phyloP scores from a whole-genome alignment of 2,113 vertebrate species.

The Sitta europaea region DNA sequence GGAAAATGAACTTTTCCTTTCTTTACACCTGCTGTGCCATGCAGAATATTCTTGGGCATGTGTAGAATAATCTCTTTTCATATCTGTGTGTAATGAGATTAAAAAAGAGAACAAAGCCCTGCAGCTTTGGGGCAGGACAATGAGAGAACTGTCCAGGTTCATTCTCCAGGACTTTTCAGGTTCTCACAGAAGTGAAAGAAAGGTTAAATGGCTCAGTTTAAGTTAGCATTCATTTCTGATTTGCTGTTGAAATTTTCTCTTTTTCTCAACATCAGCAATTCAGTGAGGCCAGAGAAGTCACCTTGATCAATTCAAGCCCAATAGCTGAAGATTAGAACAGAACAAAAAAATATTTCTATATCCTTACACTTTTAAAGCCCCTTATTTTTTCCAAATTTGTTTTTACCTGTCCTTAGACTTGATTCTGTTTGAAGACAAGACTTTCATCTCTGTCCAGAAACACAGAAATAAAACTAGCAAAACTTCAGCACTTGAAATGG shows the following conservation, averaged over 20 bases:
- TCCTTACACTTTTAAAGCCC: background rate
- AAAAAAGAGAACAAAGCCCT: background rate
- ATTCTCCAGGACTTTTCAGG: background rate
- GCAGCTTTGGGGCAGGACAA: background rate
- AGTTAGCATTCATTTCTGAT: background rate
- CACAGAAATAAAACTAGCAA: background rate
- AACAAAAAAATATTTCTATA: background rate
- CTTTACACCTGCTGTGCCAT: background rate
- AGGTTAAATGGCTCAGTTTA: background rate
- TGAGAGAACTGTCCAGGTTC: background rate
- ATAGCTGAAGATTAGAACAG: background rate
- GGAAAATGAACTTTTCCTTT: background rate
- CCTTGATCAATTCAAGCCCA: background rate
- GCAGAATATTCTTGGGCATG: rapidly evolving
- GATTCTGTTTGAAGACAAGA: background rate
- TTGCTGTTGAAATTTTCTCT: background rate
- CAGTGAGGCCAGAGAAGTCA: background rate
- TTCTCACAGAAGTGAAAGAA: background rate
- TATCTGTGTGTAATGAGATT: background rate
- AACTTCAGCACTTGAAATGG: background rate
- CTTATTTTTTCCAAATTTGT: background rate
- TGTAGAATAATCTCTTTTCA: background rate
- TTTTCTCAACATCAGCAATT: background rate
- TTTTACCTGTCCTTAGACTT: background rate
- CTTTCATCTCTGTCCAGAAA: background rate